phyloP scores from a whole-genome alignment of 2,113 vertebrate genomes.

The Tiliqua scincoides region DNA sequence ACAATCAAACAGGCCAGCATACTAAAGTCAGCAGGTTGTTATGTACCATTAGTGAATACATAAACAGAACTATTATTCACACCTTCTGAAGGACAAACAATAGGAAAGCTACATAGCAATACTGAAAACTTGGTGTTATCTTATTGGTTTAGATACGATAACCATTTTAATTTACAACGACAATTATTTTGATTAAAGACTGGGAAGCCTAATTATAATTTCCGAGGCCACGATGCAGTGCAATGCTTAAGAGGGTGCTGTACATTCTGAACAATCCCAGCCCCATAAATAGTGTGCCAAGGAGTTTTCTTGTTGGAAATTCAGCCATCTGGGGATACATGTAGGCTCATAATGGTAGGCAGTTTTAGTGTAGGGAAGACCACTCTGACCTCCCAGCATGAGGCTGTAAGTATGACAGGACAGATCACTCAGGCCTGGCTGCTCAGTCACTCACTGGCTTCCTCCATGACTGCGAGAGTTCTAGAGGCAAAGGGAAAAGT shows the following conservation, averaged over 20 bases:
- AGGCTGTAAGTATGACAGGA: slow-evolving; percentile 49
- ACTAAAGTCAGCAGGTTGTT: not conserved
- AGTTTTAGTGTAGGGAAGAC: slow-evolving; percentile 37
- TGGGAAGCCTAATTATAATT: not conserved
- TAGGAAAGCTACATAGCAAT: not conserved
- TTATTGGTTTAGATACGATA: not conserved
- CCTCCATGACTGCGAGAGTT: slow-evolving; percentile 59
- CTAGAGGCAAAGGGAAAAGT: slow-evolving; percentile 69
- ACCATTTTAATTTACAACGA: not conserved
- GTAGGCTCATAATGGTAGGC: slow-evolving; percentile 24
- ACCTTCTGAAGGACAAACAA: not conserved
- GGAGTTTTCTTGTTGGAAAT: slow-evolving; percentile 44
- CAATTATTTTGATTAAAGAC: not conserved
- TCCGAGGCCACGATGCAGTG: not conserved
- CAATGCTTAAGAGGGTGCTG: not conserved
- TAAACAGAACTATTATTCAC: not conserved
- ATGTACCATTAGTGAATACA: not conserved
- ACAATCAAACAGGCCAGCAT: not conserved
- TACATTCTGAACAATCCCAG: not conserved
- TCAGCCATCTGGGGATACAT: slow-evolving; percentile 20
- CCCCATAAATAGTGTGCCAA: slow-evolving; percentile 16
- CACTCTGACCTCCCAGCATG: slow-evolving; percentile 54
- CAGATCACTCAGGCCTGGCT: slow-evolving; percentile 57
- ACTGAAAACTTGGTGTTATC: not conserved
- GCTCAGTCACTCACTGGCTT: slow-evolving; percentile 54